These are phyloP conservation scores for Cuculus canorus DNA, from an alignment of 2,797 vertebrate genomes.

Conservation along the genomic window DNA sequence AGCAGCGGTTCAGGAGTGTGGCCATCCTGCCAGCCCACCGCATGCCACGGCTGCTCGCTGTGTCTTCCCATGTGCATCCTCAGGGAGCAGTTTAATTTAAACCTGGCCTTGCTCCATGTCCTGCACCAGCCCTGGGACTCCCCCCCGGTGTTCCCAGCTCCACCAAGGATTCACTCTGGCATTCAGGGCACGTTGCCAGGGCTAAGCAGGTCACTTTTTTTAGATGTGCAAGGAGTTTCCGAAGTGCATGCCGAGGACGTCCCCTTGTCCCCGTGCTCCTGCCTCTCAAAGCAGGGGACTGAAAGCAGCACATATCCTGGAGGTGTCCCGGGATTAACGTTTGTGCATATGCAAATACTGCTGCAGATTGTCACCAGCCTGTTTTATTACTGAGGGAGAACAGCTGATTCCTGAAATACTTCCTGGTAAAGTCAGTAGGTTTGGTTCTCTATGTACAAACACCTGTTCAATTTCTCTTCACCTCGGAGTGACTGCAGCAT, in stretches of 20 bases:
- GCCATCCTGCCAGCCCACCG: not conserved
- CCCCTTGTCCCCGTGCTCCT: not conserved
- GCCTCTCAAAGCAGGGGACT: not conserved
- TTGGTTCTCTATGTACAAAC: not conserved
- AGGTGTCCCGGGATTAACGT: not conserved
- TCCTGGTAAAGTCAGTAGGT: conserved; percentile 14
- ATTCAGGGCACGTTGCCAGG: not conserved
- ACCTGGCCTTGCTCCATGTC: not conserved
- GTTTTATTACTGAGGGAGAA: conserved; percentile 18
- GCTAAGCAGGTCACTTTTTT: not conserved
- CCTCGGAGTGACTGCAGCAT: conserved; percentile 37
- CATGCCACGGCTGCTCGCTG: rapidly evolving
- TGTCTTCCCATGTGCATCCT: rapidly evolving
- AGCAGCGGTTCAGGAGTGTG: rapidly evolving
- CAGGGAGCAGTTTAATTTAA: not conserved
- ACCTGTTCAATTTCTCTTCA: conserved; percentile 63
- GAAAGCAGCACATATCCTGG: not conserved
- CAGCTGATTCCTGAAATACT: conserved; percentile 52
- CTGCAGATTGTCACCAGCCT: not conserved
- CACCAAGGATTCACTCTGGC: not conserved
- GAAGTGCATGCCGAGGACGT: not conserved
- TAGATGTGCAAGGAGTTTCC: not conserved
- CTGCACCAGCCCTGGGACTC: not conserved
- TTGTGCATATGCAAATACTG: conserved; percentile 19
- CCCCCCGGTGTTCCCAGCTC: not conserved